phyloP scores from a whole-genome alignment of 2,888 invertebrate genomes.

The Dicyrtoma fusca region DNA sequence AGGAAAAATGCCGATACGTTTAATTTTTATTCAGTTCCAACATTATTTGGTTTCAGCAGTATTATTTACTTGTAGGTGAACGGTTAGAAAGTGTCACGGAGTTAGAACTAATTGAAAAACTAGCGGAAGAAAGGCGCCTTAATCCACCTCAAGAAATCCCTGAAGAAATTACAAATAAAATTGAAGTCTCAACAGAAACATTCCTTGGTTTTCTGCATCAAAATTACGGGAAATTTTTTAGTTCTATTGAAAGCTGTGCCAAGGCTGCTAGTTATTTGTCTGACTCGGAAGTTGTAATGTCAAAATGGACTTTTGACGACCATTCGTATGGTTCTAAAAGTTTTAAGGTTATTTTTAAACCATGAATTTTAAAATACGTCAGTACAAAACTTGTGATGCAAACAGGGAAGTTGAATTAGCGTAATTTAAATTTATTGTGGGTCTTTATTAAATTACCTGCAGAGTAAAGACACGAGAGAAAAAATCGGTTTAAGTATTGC shows the following conservation, averaged over 20 bases:
- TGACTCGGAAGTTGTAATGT: conserved; percentile 68
- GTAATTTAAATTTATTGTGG: no score
- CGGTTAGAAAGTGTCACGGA: conserved; percentile 28
- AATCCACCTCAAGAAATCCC: conserved; percentile 48
- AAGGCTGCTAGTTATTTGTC: conserved; percentile 71
- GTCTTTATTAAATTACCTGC: not conserved
- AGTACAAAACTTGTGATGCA: no score
- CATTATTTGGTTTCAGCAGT: not conserved
- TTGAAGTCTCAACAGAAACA: conserved; percentile 60
- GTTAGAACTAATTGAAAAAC: not conserved
- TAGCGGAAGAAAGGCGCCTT: conserved; percentile 35
- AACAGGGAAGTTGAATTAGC: no score
- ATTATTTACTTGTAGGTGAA: conserved; percentile 40
- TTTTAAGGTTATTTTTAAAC: no score
- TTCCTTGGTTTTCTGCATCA: conserved; percentile 61
- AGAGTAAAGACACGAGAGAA: conserved; percentile 47
- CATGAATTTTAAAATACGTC: no score
- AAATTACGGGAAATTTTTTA: conserved; percentile 69
- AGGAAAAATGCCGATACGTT: no score
- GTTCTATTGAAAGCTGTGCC: conserved; percentile 67
- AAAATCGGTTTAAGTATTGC: conserved; percentile 46
- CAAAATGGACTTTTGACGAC: conserved; percentile 49
- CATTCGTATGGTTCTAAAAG: not conserved
- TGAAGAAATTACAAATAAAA: conserved; percentile 59
- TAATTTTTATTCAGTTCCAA: no score